Conservation (phyloP, 2,888 invertebrate species). For the Drosophila infuscata region DNA sequence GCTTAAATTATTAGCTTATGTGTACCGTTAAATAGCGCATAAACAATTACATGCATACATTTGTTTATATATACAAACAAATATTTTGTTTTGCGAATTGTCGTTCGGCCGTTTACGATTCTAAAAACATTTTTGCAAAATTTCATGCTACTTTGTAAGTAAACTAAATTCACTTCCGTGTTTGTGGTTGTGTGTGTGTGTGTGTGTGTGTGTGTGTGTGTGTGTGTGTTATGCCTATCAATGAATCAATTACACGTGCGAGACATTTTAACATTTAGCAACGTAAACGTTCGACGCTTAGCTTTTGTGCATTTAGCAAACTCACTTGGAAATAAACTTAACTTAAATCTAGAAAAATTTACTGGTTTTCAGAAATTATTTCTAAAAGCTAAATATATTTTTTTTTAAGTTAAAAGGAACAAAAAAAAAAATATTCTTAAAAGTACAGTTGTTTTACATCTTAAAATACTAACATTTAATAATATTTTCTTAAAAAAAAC, state of each 20-base stretch:
- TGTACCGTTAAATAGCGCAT: not conserved
- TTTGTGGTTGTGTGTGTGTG: conserved; percentile 3
- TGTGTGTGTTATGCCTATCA: conserved; percentile 42
- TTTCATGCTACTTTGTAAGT: conserved; percentile 66
- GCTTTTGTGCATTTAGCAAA: conserved; percentile 37
- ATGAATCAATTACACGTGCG: conserved; percentile 70
- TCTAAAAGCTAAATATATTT: too few relatives aligned
- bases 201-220: conserved; percentile 18
- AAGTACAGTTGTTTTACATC: not conserved
- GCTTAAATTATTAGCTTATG: conserved; percentile 2
- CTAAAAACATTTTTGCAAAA: conserved; percentile 64
- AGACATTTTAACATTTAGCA: conserved; percentile 59
- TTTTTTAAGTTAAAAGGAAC: too few relatives aligned
- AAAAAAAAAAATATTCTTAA: not conserved
- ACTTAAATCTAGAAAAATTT: not conserved
- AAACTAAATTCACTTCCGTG: conserved; percentile 49
- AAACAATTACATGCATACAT: not conserved
- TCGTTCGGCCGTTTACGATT: conserved; percentile 36
- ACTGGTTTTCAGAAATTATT: not conserved
- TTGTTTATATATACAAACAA: conserved; percentile 8
- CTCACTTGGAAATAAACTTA: not conserved
- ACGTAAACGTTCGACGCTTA: conserved; percentile 17
- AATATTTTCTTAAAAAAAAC: too few relatives aligned
- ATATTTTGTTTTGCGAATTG: conserved; percentile 7
- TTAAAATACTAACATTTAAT: not conserved